A percentile compares a stretch with the other conserved stretches of the same genome.
phyloP scores from a whole-genome alignment of 1,140 invertebrate genomes.

The Pectinophora gossypiella region DNA sequence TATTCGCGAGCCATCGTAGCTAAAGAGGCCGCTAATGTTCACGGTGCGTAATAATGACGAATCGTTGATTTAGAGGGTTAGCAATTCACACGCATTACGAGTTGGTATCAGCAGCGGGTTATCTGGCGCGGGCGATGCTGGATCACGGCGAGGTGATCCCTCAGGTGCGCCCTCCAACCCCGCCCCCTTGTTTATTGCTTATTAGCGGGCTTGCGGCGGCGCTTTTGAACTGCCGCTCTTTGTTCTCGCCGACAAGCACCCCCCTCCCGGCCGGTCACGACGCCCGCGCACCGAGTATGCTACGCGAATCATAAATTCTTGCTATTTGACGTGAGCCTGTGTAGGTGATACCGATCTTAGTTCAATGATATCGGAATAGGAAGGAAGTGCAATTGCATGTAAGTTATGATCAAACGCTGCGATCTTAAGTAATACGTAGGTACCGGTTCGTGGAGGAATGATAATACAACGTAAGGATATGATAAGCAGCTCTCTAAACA shows the following conservation, averaged over 20 bases:
- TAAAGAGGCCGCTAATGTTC: not conserved
- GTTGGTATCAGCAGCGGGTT: not conserved
- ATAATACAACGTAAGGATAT: too few species aligned
- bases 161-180: conserved; percentile 60
- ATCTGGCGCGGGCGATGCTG: conserved; percentile 20
- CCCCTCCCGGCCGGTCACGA: conserved; percentile 43
- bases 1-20: too few species aligned
- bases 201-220: conserved; percentile 63
- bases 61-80: not conserved
- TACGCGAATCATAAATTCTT: conserved; percentile 62
- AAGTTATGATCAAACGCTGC: conserved; percentile 22
- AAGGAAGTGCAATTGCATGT: conserved; percentile 45
- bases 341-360: conserved; percentile 59
- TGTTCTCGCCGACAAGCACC: conserved; percentile 55
- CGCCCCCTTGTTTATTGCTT: conserved; percentile 73
- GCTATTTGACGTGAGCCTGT: conserved; percentile 56
- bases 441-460: too few species aligned
- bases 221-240: conserved; percentile 59
- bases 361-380: conserved; percentile 47
- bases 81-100: conserved; percentile 5
- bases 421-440: too few species aligned
- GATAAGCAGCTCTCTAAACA: too few species aligned
- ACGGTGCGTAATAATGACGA: not conserved
- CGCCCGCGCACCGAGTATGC: conserved; percentile 35
- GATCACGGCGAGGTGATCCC: conserved; percentile 49